These are phyloP conservation scores for Heliconius melpomene DNA, from an alignment of 1,140 invertebrate genomes.

Conservation along the genomic window DNA sequence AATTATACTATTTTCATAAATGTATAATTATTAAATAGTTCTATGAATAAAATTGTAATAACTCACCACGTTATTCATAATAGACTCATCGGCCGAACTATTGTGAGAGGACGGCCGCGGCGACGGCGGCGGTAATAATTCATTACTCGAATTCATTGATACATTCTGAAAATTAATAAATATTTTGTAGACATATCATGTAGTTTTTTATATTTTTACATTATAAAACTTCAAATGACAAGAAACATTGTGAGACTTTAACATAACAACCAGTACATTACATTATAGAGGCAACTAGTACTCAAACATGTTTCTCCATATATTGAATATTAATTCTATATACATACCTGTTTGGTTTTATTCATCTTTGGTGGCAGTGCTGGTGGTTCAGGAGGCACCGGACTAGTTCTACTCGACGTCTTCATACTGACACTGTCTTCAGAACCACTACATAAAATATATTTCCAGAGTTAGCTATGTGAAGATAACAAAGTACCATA, in stretches of 20 bases:
- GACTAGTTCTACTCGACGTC: slow-evolving; percentile 61
- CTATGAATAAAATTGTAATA: not conserved
- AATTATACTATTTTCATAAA: no score
- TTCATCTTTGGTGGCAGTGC: slow-evolving; percentile 90
- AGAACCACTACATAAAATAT: slow-evolving; percentile 59
- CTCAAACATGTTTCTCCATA: no score
- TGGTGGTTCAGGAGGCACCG: slow-evolving; percentile 83
- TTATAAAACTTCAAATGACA: no score
- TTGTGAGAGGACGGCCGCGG: slow-evolving; percentile 73
- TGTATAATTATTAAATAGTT: no score
- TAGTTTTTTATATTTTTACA: not conserved
- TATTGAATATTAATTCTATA: not conserved
- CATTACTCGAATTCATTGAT: slow-evolving; percentile 68
- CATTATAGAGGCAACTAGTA: no score
- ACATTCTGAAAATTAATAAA: slow-evolving; percentile 45
- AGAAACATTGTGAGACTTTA: no score
- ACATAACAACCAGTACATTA: no score
- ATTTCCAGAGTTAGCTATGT: no score
- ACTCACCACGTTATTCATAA: slow-evolving; percentile 69
- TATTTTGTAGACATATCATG: not conserved
- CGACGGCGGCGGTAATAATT: slow-evolving; percentile 69
- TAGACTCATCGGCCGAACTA: slow-evolving; percentile 65
- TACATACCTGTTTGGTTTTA: slow-evolving; percentile 78
- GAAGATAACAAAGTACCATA: no score
- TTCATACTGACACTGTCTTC: slow-evolving; percentile 70